These are phyloP conservation scores for Stegastes partitus DNA, from an alignment of 2,113 vertebrate species.

Conservation along the genomic window DNA sequence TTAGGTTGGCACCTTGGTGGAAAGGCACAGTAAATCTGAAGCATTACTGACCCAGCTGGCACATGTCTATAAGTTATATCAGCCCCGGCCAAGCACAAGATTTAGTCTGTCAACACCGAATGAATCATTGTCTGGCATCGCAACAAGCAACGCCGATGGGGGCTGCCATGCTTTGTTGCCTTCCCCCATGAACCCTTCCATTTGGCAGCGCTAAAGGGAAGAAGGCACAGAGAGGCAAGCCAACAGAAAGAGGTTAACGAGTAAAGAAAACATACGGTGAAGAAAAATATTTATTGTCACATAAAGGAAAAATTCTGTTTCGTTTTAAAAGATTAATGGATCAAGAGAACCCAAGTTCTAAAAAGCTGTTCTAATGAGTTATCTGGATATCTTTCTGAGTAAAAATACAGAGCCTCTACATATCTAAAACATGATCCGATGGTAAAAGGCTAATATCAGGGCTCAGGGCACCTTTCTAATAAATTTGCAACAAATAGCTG, in stretches of 20 bases:
- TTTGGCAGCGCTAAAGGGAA: constrained; percentile 6
- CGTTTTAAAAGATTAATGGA: neutral
- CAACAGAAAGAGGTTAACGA: neutral
- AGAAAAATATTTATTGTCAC: no score
- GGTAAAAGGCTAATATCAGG: no score
- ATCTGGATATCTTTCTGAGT: neutral
- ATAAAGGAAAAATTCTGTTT: no score
- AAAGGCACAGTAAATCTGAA: constrained; percentile 57
- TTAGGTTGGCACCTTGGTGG: constrained; percentile 55
- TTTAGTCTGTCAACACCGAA: constrained; percentile 50
- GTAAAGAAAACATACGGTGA: neutral
- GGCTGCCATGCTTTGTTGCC: neutral
- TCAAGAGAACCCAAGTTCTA: no score
- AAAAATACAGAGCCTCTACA: neutral
- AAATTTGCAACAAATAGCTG: no score
- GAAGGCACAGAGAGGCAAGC: neutral
- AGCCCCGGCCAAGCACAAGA: constrained; percentile 49
- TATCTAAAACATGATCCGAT: no score
- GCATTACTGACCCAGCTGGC: constrained; percentile 56
- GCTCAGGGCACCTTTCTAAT: no score
- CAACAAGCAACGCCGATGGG: constrained; percentile 10
- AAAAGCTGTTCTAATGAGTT: neutral
- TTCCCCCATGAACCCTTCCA: neutral
- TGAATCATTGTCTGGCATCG: constrained; percentile 51
- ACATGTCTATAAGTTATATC: constrained; percentile 52